Evolutionary conservation across 1,140 invertebrate species (phyloP).

Genomic region (Cotesia vestalis): DNA sequence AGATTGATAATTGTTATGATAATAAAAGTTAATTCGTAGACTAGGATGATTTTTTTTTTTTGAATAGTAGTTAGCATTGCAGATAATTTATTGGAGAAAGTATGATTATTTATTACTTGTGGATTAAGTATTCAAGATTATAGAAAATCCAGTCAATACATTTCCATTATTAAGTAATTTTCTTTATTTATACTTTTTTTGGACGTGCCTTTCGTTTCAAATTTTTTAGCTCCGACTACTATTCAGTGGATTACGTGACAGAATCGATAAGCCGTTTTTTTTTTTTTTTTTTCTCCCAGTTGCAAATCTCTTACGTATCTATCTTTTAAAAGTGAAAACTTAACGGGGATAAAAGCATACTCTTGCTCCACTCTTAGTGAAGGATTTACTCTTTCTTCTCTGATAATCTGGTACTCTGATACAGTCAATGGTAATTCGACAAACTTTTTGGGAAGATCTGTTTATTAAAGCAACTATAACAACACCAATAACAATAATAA

Average conservation of each 20-base stretch:
- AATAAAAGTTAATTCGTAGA: too few species aligned
- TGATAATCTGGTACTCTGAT: not conserved
- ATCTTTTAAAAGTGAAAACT: conserved; percentile 31
- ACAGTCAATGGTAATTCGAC: too few species aligned
- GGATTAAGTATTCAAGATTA: too few species aligned
- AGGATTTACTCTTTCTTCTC: conserved; percentile 17
- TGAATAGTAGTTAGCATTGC: too few species aligned
- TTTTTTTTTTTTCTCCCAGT: not conserved
- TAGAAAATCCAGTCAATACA: not conserved
- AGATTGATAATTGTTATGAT: too few species aligned
- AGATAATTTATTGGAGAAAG: too few species aligned
- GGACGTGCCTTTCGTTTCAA: not conserved
- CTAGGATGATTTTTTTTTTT: too few species aligned
- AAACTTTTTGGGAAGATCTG: not conserved
- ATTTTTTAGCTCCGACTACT: conserved; percentile 3
- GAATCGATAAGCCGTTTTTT: conserved; percentile 31
- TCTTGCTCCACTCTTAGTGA: conserved; percentile 20
- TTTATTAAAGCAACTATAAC: not conserved
- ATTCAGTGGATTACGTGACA: conserved; percentile 15
- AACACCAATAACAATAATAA: too few species aligned
- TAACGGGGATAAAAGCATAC: conserved; percentile 32
- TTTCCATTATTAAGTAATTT: not conserved
- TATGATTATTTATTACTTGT: too few species aligned
- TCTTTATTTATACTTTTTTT: not conserved
- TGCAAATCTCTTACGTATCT: conserved; percentile 30